A percentile compares a stretch with the other conserved stretches of the same genome.
These are phyloP conservation scores for Bombus difficillimus DNA, from an alignment of 1,140 invertebrate species.

Conservation along the genomic window DNA sequence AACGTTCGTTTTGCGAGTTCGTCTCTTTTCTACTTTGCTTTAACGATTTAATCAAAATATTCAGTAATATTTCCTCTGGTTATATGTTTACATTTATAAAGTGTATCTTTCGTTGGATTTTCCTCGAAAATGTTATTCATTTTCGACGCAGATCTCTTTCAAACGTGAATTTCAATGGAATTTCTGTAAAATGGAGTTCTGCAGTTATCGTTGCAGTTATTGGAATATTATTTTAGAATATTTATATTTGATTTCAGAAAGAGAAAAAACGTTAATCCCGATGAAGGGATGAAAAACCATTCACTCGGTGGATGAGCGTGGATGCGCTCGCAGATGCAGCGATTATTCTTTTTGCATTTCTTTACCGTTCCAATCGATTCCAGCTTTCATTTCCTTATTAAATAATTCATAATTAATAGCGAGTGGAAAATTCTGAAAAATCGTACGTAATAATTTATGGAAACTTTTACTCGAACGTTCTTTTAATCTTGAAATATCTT, in stretches of 20 bases:
- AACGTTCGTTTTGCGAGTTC: too few species aligned
- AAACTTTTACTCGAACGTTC: too few species aligned
- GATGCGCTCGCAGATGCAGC: neutral
- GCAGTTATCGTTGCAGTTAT: neutral
- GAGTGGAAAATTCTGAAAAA: constrained; percentile 15
- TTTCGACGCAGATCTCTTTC: neutral
- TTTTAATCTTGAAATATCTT: neutral
- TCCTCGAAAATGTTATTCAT: neutral
- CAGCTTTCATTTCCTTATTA: neutral
- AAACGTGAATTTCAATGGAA: neutral
- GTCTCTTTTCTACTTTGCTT: neutral
- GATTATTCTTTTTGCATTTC: constrained; percentile 33
- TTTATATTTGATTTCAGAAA: constrained; percentile 2
- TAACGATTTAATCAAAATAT: neutral
- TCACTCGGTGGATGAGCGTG: neutral
- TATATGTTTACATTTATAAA: constrained; percentile 1
- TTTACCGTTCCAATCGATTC: constrained; percentile 14
- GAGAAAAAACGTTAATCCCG: constrained; percentile 3
- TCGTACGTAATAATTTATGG: too few species aligned
- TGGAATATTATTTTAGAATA: constrained; percentile 37
- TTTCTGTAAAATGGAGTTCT: neutral
- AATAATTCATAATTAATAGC: constrained; percentile 51
- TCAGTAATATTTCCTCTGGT: neutral
- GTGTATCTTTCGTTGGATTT: neutral
- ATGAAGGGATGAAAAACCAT: neutral